These are phyloP conservation scores for Gorsachius goisagi DNA, from an alignment of 2,113 vertebrate genomes.

Conservation along the genomic window DNA sequence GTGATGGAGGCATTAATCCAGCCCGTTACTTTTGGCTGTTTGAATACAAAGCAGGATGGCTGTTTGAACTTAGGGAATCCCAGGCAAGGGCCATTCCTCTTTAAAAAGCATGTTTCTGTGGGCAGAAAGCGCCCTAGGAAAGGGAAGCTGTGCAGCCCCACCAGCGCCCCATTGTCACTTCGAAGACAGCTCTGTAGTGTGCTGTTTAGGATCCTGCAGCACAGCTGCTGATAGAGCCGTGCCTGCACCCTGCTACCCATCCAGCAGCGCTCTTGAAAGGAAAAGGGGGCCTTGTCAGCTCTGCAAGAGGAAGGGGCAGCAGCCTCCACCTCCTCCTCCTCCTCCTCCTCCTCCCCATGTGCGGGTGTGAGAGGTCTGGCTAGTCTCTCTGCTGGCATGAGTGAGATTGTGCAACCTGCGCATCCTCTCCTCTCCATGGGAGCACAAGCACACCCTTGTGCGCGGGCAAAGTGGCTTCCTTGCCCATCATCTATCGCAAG, in stretches of 20 bases:
- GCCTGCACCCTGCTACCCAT: background rate
- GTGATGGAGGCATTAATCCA: background rate
- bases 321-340: background rate
- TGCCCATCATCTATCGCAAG: accelerated
- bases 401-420: accelerated
- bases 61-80: background rate
- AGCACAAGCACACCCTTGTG: background rate
- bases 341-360: accelerated
- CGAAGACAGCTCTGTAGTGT: background rate
- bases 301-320: background rate
- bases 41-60: background rate
- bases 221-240: accelerated
- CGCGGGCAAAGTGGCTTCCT: accelerated
- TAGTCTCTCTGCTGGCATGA: background rate
- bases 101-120: background rate
- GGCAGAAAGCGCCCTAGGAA: background rate
- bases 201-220: background rate
- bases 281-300: background rate
- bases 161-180: background rate
- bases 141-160: background rate
- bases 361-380: background rate
- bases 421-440: accelerated
- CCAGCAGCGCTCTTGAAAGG: background rate
- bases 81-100: background rate
- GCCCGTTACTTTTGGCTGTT: accelerated